phyloP scores from a whole-genome alignment of 2,113 vertebrate genomes.

The Microcebus jonahi region DNA sequence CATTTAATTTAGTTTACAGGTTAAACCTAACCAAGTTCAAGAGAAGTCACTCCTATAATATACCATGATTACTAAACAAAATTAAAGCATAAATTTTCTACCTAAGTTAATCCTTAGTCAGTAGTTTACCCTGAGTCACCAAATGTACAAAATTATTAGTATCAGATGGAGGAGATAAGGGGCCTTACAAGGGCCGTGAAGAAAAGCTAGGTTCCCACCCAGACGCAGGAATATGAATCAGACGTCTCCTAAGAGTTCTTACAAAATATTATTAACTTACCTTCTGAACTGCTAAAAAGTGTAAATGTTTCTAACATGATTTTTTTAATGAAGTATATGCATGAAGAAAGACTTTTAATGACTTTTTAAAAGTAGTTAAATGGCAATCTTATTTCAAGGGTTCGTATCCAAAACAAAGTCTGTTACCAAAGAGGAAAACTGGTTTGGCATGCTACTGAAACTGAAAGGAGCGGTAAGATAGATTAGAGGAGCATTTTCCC shows the following conservation, averaged over 20 bases:
- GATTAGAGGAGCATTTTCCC: background rate
- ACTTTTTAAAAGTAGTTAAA: background rate
- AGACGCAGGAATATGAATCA: background rate
- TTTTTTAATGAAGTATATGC: background rate
- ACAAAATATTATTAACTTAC: background rate
- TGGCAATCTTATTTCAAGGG: background rate
- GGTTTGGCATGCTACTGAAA: background rate
- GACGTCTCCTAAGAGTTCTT: background rate
- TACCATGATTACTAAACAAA: background rate
- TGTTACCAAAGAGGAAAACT: background rate
- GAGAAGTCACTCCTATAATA: background rate
- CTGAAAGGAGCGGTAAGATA: accelerated
- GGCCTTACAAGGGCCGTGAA: background rate
- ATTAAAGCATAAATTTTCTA: background rate
- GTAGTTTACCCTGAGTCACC: background rate
- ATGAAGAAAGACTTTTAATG: background rate
- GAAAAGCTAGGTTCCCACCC: background rate
- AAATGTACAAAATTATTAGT: background rate
- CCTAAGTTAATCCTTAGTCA: background rate
- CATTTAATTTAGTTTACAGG: background rate
- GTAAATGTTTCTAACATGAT: background rate
- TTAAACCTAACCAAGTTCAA: background rate
- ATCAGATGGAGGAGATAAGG: background rate
- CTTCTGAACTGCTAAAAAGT: background rate
- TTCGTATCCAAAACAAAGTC: background rate